A percentile compares a stretch with the other conserved stretches of the same genome.
Conservation (phyloP, 1,140 invertebrate species). For the Drosophila subobscura region DNA sequence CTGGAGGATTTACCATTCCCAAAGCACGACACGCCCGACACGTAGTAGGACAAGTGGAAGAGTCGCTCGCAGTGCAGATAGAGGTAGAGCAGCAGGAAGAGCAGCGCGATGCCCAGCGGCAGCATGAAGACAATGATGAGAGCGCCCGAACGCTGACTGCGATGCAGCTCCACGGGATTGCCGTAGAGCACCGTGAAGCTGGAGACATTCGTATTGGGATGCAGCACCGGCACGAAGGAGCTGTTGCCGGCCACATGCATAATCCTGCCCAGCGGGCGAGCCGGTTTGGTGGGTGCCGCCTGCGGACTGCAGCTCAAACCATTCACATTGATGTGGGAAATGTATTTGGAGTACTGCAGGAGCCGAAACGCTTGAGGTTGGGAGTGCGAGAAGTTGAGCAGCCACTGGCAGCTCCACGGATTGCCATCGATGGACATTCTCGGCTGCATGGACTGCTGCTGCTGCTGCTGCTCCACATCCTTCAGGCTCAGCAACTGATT, state of each 20-base stretch:
- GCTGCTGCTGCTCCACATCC: not conserved
- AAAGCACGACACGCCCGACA: slow-evolving; percentile 52
- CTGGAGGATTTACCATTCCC: slow-evolving; percentile 37
- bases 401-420: slow-evolving; percentile 79
- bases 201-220: slow-evolving; percentile 59
- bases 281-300: slow-evolving; percentile 15
- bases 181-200: slow-evolving; percentile 71
- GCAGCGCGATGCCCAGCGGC: slow-evolving; percentile 70
- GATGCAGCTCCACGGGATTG: slow-evolving; percentile 62
- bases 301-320: slow-evolving; percentile 63
- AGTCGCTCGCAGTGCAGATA: slow-evolving; percentile 78
- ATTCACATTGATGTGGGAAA: slow-evolving; percentile 81
- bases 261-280: slow-evolving; percentile 2
- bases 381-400: slow-evolving; percentile 66
- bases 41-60: slow-evolving; percentile 77
- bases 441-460: slow-evolving; percentile 36
- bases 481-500: slow-evolving; percentile 51
- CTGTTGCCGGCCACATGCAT: slow-evolving; percentile 29
- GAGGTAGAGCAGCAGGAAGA: slow-evolving; percentile 73
- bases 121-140: slow-evolving; percentile 78
- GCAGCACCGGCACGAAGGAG: slow-evolving; percentile 9
- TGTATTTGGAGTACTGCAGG: slow-evolving; percentile 75
- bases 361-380: slow-evolving; percentile 71
- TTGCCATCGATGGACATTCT: slow-evolving; percentile 66
- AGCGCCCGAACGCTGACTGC: slow-evolving; percentile 67